These are phyloP conservation scores for Argopecten irradians DNA, from an alignment of 1,140 invertebrate genomes.

Conservation along the genomic window DNA sequence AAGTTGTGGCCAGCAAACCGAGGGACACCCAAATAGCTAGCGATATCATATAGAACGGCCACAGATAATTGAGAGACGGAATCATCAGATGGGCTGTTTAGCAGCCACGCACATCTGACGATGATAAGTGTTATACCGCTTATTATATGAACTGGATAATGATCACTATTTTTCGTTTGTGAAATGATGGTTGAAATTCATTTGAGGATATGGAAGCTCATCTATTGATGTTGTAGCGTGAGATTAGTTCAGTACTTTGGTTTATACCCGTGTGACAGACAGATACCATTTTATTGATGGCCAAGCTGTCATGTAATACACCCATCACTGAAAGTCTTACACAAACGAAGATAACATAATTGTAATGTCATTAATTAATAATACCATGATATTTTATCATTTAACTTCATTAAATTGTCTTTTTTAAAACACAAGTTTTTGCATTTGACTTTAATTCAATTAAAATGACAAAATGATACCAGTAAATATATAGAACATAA, in stretches of 20 bases:
- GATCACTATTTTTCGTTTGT: slow-evolving; percentile 11
- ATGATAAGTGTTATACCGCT: not conserved
- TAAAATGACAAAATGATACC: no score
- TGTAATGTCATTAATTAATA: no score
- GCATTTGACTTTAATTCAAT: no score
- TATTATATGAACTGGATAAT: slow-evolving; percentile 23
- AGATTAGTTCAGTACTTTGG: not conserved
- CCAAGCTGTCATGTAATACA: no score
- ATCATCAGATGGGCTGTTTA: not conserved
- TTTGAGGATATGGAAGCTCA: not conserved
- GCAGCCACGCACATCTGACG: slow-evolving; percentile 12
- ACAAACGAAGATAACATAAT: no score
- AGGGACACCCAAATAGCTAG: slow-evolving; percentile 15
- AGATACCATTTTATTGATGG: no score
- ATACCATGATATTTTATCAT: no score
- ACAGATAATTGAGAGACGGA: not conserved
- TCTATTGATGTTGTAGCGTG: slow-evolving; percentile 8
- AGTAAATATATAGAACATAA: no score
- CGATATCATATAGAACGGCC: not conserved
- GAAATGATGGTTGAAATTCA: slow-evolving; percentile 11
- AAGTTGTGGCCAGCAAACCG: not conserved
- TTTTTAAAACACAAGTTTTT: no score
- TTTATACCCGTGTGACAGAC: not conserved
- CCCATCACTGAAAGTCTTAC: no score
- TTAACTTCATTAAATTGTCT: no score